phyloP scores from a whole-genome alignment of 2,888 invertebrate species.

The Lithodes maja region DNA sequence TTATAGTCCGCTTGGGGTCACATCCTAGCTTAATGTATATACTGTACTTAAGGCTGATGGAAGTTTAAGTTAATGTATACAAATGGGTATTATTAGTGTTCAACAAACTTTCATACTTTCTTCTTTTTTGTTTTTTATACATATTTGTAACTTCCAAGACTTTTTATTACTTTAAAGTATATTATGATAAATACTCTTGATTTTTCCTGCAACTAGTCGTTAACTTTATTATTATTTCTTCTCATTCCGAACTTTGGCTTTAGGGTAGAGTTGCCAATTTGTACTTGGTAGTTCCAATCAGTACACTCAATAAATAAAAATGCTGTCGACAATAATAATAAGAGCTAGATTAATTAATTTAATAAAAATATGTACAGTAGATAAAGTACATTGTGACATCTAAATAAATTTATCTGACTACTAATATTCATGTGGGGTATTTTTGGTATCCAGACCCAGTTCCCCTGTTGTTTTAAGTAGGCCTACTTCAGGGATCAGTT shows the following conservation, averaged over 20 bases:
- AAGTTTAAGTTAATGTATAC: conserved; percentile 56
- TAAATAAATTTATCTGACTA: too few species aligned
- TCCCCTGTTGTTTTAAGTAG: too few species aligned
- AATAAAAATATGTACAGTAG: too few species aligned
- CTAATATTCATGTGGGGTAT: too few species aligned
- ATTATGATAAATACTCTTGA: conserved; percentile 30
- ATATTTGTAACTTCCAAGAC: conserved; percentile 6
- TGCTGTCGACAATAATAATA: too few species aligned
- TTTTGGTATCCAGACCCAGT: too few species aligned
- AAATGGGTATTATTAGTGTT: conserved; percentile 48
- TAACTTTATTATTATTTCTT: conserved; percentile 22
- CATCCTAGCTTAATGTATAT: conserved; percentile 59
- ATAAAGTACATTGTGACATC: too few species aligned
- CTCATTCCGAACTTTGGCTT: not conserved
- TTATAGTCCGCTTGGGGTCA: conserved; percentile 33
- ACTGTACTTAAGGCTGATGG: conserved; percentile 60
- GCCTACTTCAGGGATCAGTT: too few species aligned
- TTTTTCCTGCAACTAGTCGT: conserved; percentile 38
- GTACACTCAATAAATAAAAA: too few species aligned
- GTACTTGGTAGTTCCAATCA: not conserved
- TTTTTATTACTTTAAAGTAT: not conserved
- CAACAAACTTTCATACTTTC: not conserved
- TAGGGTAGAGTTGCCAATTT: not conserved
- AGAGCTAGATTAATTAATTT: too few species aligned
- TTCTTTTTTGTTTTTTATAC: conserved; percentile 12